phyloP scores from a whole-genome alignment of 2,797 vertebrate species.

The Sebastolobus altivelis region DNA sequence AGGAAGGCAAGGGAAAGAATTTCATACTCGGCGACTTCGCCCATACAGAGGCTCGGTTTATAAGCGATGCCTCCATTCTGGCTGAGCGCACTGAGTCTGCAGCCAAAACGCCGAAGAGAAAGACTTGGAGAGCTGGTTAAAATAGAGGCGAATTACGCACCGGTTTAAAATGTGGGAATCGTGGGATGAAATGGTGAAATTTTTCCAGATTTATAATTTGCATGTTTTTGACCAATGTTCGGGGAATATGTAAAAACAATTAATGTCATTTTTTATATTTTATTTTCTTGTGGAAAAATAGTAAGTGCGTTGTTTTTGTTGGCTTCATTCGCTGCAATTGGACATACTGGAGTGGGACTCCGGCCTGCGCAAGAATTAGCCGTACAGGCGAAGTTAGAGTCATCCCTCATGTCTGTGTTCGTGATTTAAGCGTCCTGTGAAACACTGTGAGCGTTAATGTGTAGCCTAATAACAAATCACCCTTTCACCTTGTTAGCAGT shows the following conservation, averaged over 20 bases:
- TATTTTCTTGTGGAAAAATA: not conserved
- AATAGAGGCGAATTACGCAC: conserved; percentile 13
- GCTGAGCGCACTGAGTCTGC: conserved; percentile 43
- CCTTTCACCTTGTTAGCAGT: conserved; percentile 70
- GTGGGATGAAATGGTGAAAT: conserved; percentile 28
- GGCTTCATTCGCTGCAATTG: not conserved
- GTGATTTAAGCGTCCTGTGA: conserved; percentile 69
- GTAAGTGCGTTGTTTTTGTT: not conserved
- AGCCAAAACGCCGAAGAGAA: conserved; percentile 39
- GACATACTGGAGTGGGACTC: conserved; percentile 34
- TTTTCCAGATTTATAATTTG: conserved; percentile 23
- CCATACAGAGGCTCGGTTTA: conserved; percentile 81
- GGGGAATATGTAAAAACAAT: not conserved
- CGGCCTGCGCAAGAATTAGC: conserved; percentile 60
- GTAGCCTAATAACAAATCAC: conserved; percentile 65
- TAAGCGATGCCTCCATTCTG: conserved; percentile 69
- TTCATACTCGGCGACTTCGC: conserved; percentile 86
- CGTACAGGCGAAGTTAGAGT: conserved; percentile 46
- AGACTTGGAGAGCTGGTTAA: conserved; percentile 27
- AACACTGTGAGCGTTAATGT: conserved; percentile 64
- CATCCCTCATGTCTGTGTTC: conserved; percentile 63
- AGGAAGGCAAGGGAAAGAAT: conserved; percentile 95
- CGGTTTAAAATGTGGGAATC: conserved; percentile 27
- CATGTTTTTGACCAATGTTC: not conserved
- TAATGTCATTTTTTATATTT: not conserved